Base-by-base conservation (phyloP, 1,140 invertebrate genomes). In the Prorops nasuta region DNA sequence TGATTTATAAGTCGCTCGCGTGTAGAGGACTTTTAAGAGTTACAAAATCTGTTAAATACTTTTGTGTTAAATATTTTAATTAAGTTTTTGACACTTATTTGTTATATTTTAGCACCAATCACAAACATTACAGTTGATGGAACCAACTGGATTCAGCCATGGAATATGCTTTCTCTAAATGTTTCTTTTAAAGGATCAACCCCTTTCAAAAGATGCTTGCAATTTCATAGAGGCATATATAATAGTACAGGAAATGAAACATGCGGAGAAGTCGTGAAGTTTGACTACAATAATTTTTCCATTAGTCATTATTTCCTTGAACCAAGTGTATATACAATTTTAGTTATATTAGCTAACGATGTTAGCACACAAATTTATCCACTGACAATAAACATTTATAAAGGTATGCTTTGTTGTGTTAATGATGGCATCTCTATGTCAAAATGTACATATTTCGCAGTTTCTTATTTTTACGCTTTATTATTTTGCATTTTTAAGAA, bases 231-330 rank as follows among this genome's bases (percentile, higher is more conserved):
- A 55, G 89, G 88, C 0, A 79, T 82, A 14, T 90, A 91, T 60
- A 92, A 91, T 66, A 68, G 84, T 0, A 91, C 88, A 1, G 89
- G 89, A 17, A 89, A 90, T 57, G 88, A 91, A 69, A 88, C 84
- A 0, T 91, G 89, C 58, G 43, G 55, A 1, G 31, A 56, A 9
- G 19, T 36, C 1, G 78, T 72, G 50, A 42, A 3, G 50, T 53
- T 49, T 72, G 71, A 74, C 0, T 76, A 75, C 0, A 89, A 87
- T 58, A 77, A 83, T 18, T 86, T 90, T 60, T 70, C 74, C 0
- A 81, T 88, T 15, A 67, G 72, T 1, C 83, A 85, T 51, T 91
- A 86, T 63, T 89, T 91, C 51, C 71, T 79, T 3, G 81, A 84
- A 36, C 77, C 81, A 9, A 80, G 80, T 20, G 78, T 82, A 28